phyloP scores from a whole-genome alignment of 2,888 invertebrate genomes.

The Ophion slaviceki region DNA sequence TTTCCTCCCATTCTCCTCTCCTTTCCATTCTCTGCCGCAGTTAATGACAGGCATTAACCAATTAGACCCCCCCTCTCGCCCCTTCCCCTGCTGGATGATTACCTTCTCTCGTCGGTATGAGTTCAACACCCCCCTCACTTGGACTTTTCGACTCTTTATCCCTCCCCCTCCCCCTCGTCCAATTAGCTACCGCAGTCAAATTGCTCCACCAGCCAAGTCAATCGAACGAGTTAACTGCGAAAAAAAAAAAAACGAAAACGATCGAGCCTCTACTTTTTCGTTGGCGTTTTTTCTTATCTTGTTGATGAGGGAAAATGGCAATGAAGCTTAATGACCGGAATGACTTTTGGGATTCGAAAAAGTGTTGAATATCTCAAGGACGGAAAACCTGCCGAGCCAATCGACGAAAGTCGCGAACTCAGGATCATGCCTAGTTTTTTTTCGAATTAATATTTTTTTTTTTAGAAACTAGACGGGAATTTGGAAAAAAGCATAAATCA shows the following conservation, averaged over 20 bases:
- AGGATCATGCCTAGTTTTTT: too few species aligned
- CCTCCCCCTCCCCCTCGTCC: slow-evolving; percentile 2
- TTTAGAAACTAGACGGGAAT: background rate
- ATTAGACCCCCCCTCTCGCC: slow-evolving; percentile 71
- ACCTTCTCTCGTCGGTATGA: slow-evolving; percentile 55
- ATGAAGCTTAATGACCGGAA: background rate
- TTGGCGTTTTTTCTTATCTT: background rate
- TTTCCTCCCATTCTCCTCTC: slow-evolving; percentile 56
- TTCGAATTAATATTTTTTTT: too few species aligned
- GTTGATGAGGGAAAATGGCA: background rate
- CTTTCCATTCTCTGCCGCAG: slow-evolving; percentile 54
- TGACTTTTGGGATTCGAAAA: background rate
- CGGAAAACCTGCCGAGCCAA: too few species aligned
- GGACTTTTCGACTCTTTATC: slow-evolving; percentile 22
- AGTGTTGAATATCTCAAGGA: too few species aligned
- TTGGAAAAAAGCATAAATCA: background rate
- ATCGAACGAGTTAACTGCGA: slow-evolving; percentile 12
- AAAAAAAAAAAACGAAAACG: background rate
- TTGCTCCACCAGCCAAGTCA: slow-evolving; percentile 13
- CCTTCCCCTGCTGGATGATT: slow-evolving; percentile 49
- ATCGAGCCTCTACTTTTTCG: background rate
- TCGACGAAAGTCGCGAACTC: too few species aligned
- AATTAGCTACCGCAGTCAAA: slow-evolving; percentile 38
- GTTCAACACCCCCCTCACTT: slow-evolving; percentile 41
- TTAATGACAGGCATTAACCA: slow-evolving; percentile 78